These are phyloP conservation scores for Eupithecia centaureata DNA, from an alignment of 2,888 invertebrate species.

Conservation along the genomic window DNA sequence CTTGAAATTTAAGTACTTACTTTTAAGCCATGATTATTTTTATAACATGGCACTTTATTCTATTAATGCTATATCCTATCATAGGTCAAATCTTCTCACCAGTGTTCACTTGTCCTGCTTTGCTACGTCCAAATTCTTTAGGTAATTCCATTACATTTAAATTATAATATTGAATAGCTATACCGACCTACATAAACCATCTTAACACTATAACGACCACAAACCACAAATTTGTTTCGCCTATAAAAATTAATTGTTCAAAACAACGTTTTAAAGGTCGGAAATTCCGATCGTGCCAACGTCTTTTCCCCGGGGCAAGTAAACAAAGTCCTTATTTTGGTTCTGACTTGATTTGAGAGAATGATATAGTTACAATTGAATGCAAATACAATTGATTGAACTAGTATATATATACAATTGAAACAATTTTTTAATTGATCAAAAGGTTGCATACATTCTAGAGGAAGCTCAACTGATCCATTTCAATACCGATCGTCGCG, in stretches of 20 bases:
- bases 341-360: slow-evolving; percentile 19
- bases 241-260: slow-evolving; percentile 51
- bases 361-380: neutral
- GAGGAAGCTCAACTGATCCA: no score
- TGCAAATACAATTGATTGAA: no score
- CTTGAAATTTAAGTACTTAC: no score
- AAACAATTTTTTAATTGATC: no score
- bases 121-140: neutral
- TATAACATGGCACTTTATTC: neutral
- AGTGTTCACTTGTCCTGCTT: neutral
- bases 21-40: no score
- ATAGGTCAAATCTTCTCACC: neutral
- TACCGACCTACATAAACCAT: neutral
- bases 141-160: neutral
- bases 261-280: slow-evolving; percentile 38
- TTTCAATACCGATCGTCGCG: no score
- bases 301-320: slow-evolving; percentile 43
- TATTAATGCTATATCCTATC: neutral
- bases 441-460: no score
- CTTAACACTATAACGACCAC: slow-evolving; percentile 15
- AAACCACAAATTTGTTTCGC: slow-evolving; percentile 46
- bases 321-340: slow-evolving; percentile 32
- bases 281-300: slow-evolving; percentile 57
- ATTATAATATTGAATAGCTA: neutral
- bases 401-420: no score